Conservation (phyloP, 2,888 invertebrate species). For the Acanthococcus lagerstroemiae region DNA sequence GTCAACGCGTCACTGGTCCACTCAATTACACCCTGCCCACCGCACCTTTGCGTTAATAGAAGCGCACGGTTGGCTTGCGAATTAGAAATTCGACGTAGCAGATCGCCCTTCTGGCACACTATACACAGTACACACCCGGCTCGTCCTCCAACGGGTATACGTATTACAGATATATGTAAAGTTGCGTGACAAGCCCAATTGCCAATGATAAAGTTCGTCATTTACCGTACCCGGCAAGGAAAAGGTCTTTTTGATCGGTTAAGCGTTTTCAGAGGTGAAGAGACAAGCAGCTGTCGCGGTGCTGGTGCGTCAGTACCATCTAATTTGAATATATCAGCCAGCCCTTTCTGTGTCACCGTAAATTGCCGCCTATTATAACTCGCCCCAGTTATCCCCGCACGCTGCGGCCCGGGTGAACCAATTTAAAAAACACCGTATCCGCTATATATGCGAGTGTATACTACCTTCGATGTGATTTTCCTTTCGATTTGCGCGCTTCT, state of each 20-base stretch:
- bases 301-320: constrained; percentile 19
- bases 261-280: constrained; percentile 19
- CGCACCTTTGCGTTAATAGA: too few relatives aligned
- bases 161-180: too few relatives aligned
- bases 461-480: too few relatives aligned
- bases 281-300: constrained; percentile 27
- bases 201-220: constrained; percentile 22
- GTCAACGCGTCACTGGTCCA: too few relatives aligned
- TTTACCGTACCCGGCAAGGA: constrained; percentile 4
- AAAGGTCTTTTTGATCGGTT: constrained; percentile 27
- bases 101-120: too few relatives aligned
- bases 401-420: background rate
- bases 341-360: constrained; percentile 27
- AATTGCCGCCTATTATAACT: constrained; percentile 28
- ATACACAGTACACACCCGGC: too few relatives aligned
- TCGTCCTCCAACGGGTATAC: too few relatives aligned
- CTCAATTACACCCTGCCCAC: too few relatives aligned
- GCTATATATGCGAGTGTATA: too few relatives aligned
- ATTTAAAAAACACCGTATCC: background rate
- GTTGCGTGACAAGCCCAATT: constrained; percentile 16
- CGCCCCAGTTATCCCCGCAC: constrained; percentile 13
- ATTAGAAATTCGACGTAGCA: too few relatives aligned
- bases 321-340: constrained; percentile 28
- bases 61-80: too few relatives aligned
- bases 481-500: too few relatives aligned